Base-by-base conservation (phyloP, 2,888 invertebrate species). In the Tyria jacobaeae region DNA sequence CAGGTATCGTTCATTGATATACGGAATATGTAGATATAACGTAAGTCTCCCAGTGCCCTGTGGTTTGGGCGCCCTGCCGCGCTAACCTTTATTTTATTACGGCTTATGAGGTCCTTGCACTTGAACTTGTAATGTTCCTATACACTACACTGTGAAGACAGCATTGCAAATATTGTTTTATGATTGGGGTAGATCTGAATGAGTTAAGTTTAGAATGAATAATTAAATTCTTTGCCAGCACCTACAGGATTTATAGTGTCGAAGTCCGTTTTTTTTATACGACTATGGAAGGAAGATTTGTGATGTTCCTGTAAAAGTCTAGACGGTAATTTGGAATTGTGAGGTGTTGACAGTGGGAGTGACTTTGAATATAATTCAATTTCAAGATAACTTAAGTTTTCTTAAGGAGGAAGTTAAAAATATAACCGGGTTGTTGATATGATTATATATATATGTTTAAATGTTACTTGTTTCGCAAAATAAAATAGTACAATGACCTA, bases 21-120 rank as follows among this genome's bases (percentile, higher is more conserved):
- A 72, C 66, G 65, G 58, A 61, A 63, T 68, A 69, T 31, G 27
- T 31, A 44, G 21, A 44, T 21, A 21, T 44, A 44, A 73, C 73
- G 71, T 78, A 79, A 72, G 79, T 81, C 76, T 79, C 74, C 68
- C 71, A 75, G 73, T 66, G 78, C 73, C 70, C 75, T 85, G 86
- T 71, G 85, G 86, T 87, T 87, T 84, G 73, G 84, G 82, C 81
- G 77, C 79, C 86, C 82, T 84, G 86, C 82, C 73, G 85, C 70
- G 86, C 77, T 74, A 84, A 76, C 80, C 81, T 86, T 89, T 86
- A 87, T 88, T 88, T 89, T 88, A 88, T 89, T 89, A 79, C 76
- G 71, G 73, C 62, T 66, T 87, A 87, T 80, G 87, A 84, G 87
- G 85, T 85, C 80, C 77, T 88, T 88, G 88, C 83, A 82, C 88